Percentiles rank a stretch among this genome's conserved stretches.
Conservation (phyloP, 2,797 vertebrate genomes). For the Pseudocheirus occidentalis region DNA sequence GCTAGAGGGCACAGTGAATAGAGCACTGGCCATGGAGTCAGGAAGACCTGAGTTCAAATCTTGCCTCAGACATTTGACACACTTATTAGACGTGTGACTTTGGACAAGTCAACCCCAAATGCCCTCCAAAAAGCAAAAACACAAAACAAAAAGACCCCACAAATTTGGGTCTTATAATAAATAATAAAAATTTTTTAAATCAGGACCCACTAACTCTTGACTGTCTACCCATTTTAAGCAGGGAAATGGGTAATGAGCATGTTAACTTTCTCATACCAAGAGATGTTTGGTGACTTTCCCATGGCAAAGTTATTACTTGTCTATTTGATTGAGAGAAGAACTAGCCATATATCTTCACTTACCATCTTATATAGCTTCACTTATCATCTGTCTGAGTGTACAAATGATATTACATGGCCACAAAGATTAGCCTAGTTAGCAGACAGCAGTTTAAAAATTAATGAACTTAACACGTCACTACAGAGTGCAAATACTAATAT, state of each 20-base stretch:
- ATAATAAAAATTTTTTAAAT: background rate
- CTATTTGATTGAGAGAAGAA: background rate
- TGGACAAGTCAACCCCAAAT: no score
- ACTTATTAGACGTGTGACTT: no score
- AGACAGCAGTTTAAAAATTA: background rate
- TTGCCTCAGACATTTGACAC: no score
- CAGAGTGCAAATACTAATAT: background rate
- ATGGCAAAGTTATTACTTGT: background rate
- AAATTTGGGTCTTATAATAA: background rate
- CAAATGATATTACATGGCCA: background rate
- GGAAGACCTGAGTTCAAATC: no score
- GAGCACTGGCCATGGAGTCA: no score
- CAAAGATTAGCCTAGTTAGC: background rate
- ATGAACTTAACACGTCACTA: background rate
- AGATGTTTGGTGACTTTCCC: background rate
- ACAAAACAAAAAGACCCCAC: no score
- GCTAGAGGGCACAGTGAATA: no score
- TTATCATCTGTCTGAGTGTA: background rate
- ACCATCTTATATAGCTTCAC: background rate
- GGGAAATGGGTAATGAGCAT: background rate
- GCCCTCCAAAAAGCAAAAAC: no score
- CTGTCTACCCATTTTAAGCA: background rate
- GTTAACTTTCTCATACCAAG: background rate
- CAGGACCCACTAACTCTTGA: background rate
- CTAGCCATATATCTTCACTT: background rate